Evolutionary conservation across 2,113 vertebrate species (phyloP).

Genomic region (Rhynchopsitta pachyrhyncha): DNA sequence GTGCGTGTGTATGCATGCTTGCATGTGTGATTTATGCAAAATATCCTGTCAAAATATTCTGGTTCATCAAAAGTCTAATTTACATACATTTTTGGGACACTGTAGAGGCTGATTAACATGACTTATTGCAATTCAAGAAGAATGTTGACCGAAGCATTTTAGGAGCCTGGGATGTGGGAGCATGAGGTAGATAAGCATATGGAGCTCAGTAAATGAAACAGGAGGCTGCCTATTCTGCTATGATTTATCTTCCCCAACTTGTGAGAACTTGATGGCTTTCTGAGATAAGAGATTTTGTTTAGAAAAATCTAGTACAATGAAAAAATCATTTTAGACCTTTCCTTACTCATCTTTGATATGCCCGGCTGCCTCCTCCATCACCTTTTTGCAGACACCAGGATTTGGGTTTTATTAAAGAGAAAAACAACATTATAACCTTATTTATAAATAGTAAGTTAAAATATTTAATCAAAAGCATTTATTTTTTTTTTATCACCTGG

Average conservation of each 20-base stretch:
- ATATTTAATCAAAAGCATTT: neutral
- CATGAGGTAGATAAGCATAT: constrained; percentile 33
- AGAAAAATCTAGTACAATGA: neutral
- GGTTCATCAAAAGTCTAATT: constrained; percentile 70
- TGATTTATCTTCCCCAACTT: constrained; percentile 36
- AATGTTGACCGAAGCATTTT: constrained; percentile 56
- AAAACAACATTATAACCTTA: neutral
- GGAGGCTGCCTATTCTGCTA: constrained; percentile 32
- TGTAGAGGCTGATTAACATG: constrained; percentile 60
- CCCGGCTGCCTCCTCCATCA: neutral
- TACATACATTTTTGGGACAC: constrained; percentile 66
- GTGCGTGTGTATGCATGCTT: neutral
- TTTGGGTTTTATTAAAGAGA: neutral
- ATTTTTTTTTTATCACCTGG: neutral
- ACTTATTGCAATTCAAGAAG: constrained; percentile 48
- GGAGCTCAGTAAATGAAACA: constrained; percentile 44
- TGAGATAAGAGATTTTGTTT: constrained; percentile 35
- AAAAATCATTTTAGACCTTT: neutral
- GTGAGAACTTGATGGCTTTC: constrained; percentile 43
- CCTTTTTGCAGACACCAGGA: neutral
- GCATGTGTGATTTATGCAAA: constrained; percentile 65
- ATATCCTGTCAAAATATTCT: constrained; percentile 65
- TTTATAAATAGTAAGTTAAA: neutral
- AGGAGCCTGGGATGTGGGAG: constrained; percentile 28
- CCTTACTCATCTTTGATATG: neutral